phyloP scores from a whole-genome alignment of 2,888 invertebrate genomes.

The Drosophila picticornis region DNA sequence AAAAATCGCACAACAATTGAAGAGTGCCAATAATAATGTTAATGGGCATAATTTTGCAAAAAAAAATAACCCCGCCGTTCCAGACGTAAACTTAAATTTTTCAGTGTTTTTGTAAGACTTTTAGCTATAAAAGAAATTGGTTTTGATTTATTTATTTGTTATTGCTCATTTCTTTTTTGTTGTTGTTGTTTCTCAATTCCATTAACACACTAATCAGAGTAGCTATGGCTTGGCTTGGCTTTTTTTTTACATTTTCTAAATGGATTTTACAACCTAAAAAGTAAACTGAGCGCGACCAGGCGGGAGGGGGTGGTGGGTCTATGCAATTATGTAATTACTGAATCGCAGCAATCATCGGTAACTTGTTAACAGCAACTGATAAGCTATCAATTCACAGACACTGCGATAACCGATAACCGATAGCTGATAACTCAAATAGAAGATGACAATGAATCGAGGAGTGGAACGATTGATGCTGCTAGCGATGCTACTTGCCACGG shows the following conservation, averaged over 20 bases:
- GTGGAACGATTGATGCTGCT: conserved; percentile 20
- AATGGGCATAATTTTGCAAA: not conserved
- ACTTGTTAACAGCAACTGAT: conserved; percentile 19
- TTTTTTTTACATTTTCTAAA: not conserved
- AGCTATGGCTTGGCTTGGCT: not conserved
- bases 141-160: not conserved
- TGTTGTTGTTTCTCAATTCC: not conserved
- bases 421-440: conserved; percentile 10
- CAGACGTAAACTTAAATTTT: not conserved
- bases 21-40: not conserved
- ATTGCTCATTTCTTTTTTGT: not conserved
- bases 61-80: not conserved
- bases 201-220: conserved; percentile 5
- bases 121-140: not conserved
- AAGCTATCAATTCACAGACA: conserved; percentile 26
- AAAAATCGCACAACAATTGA: not conserved
- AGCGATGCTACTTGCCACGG: conserved; percentile 22
- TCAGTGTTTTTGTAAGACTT: not conserved
- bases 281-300: not conserved
- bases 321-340: not conserved
- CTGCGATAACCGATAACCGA: not conserved
- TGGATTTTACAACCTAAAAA: conserved; percentile 13
- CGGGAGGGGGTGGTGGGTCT: not conserved
- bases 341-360: not conserved
- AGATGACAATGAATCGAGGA: conserved; percentile 9